Percentiles rank a stretch among this genome's conserved stretches.
phyloP scores from a whole-genome alignment of 35 echinoderm and acorn worm species.

The Acanthaster planci region DNA sequence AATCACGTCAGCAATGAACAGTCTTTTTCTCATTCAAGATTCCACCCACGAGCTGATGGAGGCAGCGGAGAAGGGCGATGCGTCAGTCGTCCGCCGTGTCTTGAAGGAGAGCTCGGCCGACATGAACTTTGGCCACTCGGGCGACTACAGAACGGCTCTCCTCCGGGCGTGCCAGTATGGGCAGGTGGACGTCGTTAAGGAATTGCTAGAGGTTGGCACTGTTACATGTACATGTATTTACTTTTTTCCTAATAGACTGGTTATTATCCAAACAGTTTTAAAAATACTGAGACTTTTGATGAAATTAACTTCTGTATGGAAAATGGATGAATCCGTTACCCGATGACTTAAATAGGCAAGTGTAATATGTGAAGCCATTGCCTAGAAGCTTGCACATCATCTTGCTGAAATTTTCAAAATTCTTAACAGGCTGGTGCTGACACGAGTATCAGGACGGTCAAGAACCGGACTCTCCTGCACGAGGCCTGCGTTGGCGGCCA shows the following conservation, averaged over 20 bases:
- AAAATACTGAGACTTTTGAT: too few relatives aligned
- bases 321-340: too few relatives aligned
- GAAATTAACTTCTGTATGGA: too few relatives aligned
- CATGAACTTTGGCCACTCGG: background rate
- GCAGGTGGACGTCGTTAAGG: slow-evolving; percentile 39
- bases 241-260: too few relatives aligned
- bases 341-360: too few relatives aligned
- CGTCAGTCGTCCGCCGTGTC: slow-evolving; percentile 28
- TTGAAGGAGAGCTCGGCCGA: slow-evolving; percentile 17
- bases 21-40: background rate
- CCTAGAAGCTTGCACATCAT: too few relatives aligned
- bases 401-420: background rate
- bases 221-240: too few relatives aligned
- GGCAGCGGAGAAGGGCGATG: slow-evolving; percentile 56
- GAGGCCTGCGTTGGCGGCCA: slow-evolving; percentile 93
- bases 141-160: slow-evolving; percentile 32
- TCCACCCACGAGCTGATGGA: slow-evolving; percentile 56
- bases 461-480: slow-evolving; percentile 74
- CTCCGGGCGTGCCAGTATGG: slow-evolving; percentile 58
- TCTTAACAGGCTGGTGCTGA: slow-evolving; percentile 50
- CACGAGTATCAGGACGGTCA: slow-evolving; percentile 27
- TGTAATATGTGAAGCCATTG: too few relatives aligned
- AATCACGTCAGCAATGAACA: too few relatives aligned
- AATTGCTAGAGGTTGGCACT: slow-evolving; percentile 34
- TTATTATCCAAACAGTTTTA: too few relatives aligned